phyloP scores from a whole-genome alignment of 2,113 vertebrate genomes.

The Morone saxatilis region DNA sequence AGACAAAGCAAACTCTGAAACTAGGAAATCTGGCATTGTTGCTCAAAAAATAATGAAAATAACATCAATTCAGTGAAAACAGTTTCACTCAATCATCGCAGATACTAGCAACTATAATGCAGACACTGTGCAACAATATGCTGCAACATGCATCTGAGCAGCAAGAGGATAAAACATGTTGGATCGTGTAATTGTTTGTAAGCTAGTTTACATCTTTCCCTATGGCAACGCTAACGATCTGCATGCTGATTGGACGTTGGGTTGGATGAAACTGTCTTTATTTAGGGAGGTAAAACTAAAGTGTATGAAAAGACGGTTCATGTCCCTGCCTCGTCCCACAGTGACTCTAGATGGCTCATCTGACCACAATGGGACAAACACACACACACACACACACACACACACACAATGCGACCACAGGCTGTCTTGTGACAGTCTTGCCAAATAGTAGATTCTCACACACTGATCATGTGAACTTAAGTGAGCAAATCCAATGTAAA shows the following conservation, averaged over 20 bases:
- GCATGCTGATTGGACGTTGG: background rate
- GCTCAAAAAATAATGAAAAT: background rate
- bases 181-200: constrained; percentile 19
- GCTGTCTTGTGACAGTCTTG: constrained; percentile 65
- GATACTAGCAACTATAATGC: too few relatives aligned
- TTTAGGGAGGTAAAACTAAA: background rate
- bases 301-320: background rate
- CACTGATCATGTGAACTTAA: constrained; percentile 62
- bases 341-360: constrained; percentile 31
- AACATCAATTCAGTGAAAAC: too few relatives aligned
- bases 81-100: background rate
- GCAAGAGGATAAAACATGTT: constrained; percentile 8
- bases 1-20: background rate
- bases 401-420: constrained; percentile 21
- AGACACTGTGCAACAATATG: background rate
- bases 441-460: constrained; percentile 56
- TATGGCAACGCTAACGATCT: constrained; percentile 23
- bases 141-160: background rate
- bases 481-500: constrained; percentile 36
- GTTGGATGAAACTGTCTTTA: background rate
- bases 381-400: background rate
- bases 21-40: background rate
- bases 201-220: background rate
- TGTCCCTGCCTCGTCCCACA: background rate
- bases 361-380: background rate